Conservation (phyloP, 92 coral and sea anemone species). For the Porites rus region DNA sequence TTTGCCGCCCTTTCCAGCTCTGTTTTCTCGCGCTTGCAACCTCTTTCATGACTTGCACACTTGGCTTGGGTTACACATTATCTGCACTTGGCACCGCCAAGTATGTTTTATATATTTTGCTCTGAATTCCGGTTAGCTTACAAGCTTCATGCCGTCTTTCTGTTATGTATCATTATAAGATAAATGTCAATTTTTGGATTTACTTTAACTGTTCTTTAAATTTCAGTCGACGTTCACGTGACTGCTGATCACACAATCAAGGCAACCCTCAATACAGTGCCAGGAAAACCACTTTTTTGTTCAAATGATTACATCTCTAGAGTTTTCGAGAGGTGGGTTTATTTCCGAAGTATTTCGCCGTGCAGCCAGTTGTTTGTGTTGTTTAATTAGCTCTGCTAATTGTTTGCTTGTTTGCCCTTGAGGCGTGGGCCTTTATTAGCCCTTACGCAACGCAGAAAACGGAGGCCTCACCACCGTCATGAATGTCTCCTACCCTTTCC, state of each 20-base stretch:
- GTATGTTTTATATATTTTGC: not conserved
- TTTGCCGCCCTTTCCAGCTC: too few species aligned
- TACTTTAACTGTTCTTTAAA: not conserved
- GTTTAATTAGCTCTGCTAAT: too few species aligned
- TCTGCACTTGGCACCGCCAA: too few species aligned
- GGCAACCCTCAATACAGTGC: conserved; percentile 87
- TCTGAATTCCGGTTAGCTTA: not conserved
- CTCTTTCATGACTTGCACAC: not conserved
- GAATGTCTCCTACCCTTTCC: too few species aligned
- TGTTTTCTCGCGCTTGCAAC: not conserved
- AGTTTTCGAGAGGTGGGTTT: conserved; percentile 84
- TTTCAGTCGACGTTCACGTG: conserved; percentile 88
- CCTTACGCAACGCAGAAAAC: too few species aligned
- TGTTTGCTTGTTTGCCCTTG: too few species aligned
- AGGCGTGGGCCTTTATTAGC: too few species aligned
- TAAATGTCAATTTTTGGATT: not conserved
- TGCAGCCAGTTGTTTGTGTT: too few species aligned
- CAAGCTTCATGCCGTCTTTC: not conserved
- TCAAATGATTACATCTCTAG: conserved; percentile 89
- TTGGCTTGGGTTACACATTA: not conserved
- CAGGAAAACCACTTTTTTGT: conserved; percentile 87
- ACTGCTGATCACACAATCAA: conserved; percentile 73
- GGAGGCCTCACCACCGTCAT: too few species aligned
- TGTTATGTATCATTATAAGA: not conserved
- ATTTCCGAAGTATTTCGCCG: not conserved